Base-by-base conservation (phyloP, 2,797 vertebrate genomes). In the Brachyalestes nurse region DNA sequence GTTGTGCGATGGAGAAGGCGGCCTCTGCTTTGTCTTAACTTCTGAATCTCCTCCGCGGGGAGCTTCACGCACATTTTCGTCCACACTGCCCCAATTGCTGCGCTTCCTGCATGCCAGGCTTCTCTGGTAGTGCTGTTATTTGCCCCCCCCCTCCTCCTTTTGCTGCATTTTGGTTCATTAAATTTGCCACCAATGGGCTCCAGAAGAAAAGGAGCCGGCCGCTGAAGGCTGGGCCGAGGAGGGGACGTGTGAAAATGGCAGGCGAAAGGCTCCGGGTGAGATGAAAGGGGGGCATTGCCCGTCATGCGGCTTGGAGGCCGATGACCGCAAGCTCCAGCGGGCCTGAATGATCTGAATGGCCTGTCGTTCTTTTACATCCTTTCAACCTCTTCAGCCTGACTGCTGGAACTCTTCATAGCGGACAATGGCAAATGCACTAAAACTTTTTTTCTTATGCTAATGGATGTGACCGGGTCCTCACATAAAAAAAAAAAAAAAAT, bases 371-470 rank as follows among this genome's bases (percentile, higher is more conserved):
- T 92, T 93, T 91, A 89, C 91, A 91, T 95, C 94, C 90, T 92
- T 93, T 92, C 93, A 91, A 90, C 91, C 93, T 93, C 91, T 88
- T 86, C 93, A 93, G 91, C 91, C 92, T 94, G 94, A 96, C 95
- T 95, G 95, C 93, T 94, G 93, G 92, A 95, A 95, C 95, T 95
- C 96, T 94, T 94, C 95, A 96, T 93, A 89, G 92, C 90, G 92
- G 92, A 97, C 96, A 97, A 97, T 94, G 88, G 95, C 89, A 93
- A 95, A 96, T 91, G 95, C 96, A 95, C 94, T 95, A 94, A 95
- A 95, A 95, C 93, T 96, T 95, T 95, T 96, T 94, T 97, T 97
- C 96, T 97, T 93, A 98, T 98, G 97, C 95, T 96, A 98, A 98
- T 98, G 86, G 86, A 77, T 53, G 89, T 91, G 93, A 93, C 91